Conservation (phyloP, 53 echinoderm and acorn worm species). For the Holothuria leucospilota region DNA sequence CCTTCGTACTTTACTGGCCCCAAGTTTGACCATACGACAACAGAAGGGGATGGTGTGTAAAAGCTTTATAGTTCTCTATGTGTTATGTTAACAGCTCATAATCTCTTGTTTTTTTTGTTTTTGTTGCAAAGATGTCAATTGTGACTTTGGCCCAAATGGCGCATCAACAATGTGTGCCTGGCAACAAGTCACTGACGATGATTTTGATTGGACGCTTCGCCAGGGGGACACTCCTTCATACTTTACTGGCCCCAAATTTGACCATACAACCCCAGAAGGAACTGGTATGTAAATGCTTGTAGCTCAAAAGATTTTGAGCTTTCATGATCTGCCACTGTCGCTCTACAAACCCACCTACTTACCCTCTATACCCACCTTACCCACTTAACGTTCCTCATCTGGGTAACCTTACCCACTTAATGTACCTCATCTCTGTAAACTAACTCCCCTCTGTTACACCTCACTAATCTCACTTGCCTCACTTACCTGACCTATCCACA, state of each 20-base stretch:
- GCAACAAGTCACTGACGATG: constrained; percentile 70
- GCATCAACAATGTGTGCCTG: constrained; percentile 74
- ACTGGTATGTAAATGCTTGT: not conserved
- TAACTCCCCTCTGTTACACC: too few relatives aligned
- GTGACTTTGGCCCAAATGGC: constrained; percentile 1
- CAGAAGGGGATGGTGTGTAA: constrained; percentile 27
- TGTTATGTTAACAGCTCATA: too few relatives aligned
- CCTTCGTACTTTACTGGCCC: constrained; percentile 65
- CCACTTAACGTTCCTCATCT: too few relatives aligned
- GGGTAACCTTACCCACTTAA: too few relatives aligned
- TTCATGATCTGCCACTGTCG: too few relatives aligned
- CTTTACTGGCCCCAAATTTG: constrained; percentile 70
- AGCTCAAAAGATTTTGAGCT: too few relatives aligned
- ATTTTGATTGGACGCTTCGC: constrained; percentile 75
- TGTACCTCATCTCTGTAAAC: too few relatives aligned
- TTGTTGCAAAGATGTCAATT: constrained; percentile 59
- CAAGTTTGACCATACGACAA: constrained; percentile 74
- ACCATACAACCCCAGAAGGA: constrained; percentile 69
- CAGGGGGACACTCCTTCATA: constrained; percentile 50
- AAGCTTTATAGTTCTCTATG: too few relatives aligned
- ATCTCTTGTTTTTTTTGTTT: not conserved
- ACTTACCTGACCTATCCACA: too few relatives aligned
- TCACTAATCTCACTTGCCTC: too few relatives aligned
- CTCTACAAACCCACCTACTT: too few relatives aligned
- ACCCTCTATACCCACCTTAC: too few relatives aligned